Evolutionary conservation across 2,113 vertebrate genomes (phyloP).

Genomic region (Xiphophorus maculatus): DNA sequence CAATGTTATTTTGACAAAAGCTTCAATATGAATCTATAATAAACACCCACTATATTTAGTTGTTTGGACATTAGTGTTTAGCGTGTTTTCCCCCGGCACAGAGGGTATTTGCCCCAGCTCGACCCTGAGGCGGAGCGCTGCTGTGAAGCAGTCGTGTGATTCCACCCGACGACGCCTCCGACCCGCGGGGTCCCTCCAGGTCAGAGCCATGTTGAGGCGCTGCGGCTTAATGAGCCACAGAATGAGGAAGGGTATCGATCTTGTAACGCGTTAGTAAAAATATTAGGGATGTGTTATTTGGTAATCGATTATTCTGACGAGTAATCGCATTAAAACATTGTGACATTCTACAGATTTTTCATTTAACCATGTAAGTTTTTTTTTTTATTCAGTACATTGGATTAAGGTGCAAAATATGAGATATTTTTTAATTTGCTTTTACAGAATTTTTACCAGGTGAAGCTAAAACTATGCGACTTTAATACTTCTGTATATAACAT

Average conservation of each 20-base stretch:
- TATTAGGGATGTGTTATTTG: no score
- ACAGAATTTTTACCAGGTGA: no score
- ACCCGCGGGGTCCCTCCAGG: conserved; percentile 9
- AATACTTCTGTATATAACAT: no score
- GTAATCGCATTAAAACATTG: no score
- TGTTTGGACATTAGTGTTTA: conserved; percentile 7
- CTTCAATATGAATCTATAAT: background rate
- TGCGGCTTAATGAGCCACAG: conserved; percentile 58
- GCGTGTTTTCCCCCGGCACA: conserved; percentile 5
- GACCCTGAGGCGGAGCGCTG: background rate
- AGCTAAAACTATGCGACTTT: no score
- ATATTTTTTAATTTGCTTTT: no score
- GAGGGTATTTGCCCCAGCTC: conserved; percentile 4
- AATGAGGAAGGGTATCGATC: conserved; percentile 56
- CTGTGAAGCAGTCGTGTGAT: conserved; percentile 14
- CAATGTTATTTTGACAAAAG: background rate
- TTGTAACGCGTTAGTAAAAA: conserved; percentile 19
- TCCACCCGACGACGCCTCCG: background rate
- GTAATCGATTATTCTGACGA: no score
- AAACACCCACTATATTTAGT: background rate
- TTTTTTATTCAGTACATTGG: no score
- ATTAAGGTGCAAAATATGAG: no score
- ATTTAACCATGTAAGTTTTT: no score
- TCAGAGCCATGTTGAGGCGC: conserved; percentile 20
- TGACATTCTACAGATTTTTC: no score